A percentile compares a stretch with the other conserved stretches of the same genome.
Evolutionary conservation across 1,140 invertebrate genomes (phyloP).

Genomic region (Ips typographus): DNA sequence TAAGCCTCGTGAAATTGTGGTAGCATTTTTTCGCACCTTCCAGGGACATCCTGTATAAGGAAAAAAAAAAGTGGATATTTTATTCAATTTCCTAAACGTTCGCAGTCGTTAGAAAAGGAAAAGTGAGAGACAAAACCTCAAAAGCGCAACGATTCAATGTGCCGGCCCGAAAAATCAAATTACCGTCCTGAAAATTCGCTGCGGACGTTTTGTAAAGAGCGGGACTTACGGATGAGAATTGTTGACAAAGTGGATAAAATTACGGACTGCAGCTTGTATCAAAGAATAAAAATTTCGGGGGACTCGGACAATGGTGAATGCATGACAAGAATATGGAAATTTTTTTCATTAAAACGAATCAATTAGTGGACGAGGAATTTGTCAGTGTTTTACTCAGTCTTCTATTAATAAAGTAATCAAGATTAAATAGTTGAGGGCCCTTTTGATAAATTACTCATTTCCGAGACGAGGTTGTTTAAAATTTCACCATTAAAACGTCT

Average conservation of each 20-base stretch:
- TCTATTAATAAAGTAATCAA: background rate
- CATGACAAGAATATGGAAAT: too few species aligned
- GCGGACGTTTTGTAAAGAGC: slow-evolving; percentile 19
- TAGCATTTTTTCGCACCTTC: too few species aligned
- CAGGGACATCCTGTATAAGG: too few species aligned
- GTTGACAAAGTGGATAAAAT: slow-evolving; percentile 25
- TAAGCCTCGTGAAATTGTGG: too few species aligned
- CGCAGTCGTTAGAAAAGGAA: background rate
- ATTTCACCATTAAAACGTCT: too few species aligned
- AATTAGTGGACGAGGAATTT: background rate
- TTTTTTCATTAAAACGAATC: too few species aligned
- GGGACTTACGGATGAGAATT: slow-evolving; percentile 25
- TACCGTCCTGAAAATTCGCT: slow-evolving; percentile 24
- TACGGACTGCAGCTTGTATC: background rate
- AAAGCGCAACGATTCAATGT: slow-evolving; percentile 28
- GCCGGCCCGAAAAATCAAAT: slow-evolving; percentile 19
- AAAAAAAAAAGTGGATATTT: background rate
- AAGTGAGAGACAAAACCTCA: slow-evolving; percentile 12
- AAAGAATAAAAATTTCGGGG: too few species aligned
- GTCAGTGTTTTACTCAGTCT: slow-evolving; percentile 1
- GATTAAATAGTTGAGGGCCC: background rate
- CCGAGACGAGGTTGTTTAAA: too few species aligned
- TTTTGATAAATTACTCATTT: slow-evolving; percentile 1
- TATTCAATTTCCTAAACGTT: background rate
- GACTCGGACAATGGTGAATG: too few species aligned